Evolutionary conservation across 2,797 vertebrate genomes (phyloP), one percentile per base, ranked within the genome.

Genomic region (Hydrocynus forskahlii): DNA sequence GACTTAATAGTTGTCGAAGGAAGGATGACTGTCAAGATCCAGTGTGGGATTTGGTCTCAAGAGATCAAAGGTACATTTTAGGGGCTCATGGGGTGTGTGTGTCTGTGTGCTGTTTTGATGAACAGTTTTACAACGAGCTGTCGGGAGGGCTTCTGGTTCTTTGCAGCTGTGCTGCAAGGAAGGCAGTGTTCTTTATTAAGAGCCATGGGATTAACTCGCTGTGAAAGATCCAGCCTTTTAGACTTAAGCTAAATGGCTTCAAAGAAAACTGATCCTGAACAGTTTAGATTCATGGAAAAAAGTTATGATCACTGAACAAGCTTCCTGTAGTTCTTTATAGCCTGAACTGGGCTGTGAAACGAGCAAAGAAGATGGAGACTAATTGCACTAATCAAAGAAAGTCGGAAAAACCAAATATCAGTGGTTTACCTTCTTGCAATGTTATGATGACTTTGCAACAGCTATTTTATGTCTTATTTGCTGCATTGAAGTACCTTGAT

Each of bases 141-240:
- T 82, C 79, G 79, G 78, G 60, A 81, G 23, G 84, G 80, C 80
- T 82, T 83, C 71, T 81, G 70, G 75, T 89, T 74, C 76, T 86
- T 59, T 81, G 52, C 79, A 76, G 74, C 54, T 83, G 83, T 81
- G 69, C 83, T 73, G 79, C 78, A 59, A 84, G 55, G 45, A 35
- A 85, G 80, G 81, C 59, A 66, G 38, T 85, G 79, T 84, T 84
- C 67, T 85, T 82, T 55, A 86, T 86, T 84, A 83, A 71, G 77
- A 74, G 55, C 55, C 64, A 70, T 66, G 5, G 71, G 76, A 78
- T 63, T 84, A 82, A 67, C 79, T 69, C 80, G 75, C 66, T 48
- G 68, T 83, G 82, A 14, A 79, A 79, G 75, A 59, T 83, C 71
- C 67, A 73, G 25, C 50, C 55, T 54, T 78, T 77, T 78, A 63